Conservation (phyloP, 2,888 invertebrate species). For the Hirtodrosophila trivittata region DNA sequence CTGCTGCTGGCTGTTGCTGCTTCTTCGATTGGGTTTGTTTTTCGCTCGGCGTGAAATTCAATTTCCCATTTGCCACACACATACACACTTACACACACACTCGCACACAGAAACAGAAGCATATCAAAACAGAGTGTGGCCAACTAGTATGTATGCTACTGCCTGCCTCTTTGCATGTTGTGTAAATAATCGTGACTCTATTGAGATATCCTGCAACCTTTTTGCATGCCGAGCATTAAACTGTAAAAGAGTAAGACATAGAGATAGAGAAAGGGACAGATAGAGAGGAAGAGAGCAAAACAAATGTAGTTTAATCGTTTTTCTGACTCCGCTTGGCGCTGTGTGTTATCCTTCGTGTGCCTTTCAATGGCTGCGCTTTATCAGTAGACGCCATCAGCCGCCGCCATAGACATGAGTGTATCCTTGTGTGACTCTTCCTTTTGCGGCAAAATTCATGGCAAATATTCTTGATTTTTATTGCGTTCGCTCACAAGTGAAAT, state of each 20-base stretch:
- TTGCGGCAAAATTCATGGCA: conserved; percentile 80
- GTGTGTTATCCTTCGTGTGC: conserved; percentile 55
- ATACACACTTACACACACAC: conserved; percentile 43
- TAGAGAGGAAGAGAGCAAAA: conserved; percentile 32
- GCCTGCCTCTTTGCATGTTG: conserved; percentile 39
- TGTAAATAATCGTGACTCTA: conserved; percentile 63
- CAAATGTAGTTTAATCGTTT: conserved; percentile 82
- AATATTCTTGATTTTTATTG: conserved; percentile 83
- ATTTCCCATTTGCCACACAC: conserved; percentile 71
- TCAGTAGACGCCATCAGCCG: conserved; percentile 77
- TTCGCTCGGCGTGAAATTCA: conserved; percentile 75
- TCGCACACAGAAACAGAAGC: conserved; percentile 41
- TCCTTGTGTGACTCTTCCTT: conserved; percentile 26
- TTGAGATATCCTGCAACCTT: conserved; percentile 55
- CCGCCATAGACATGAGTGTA: conserved; percentile 39
- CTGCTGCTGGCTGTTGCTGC: conserved; percentile 3
- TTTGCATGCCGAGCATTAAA: conserved; percentile 47
- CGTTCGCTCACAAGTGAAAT: conserved; percentile 80
- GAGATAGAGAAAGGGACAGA: neutral
- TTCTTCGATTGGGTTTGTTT: conserved; percentile 66
- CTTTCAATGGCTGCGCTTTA: conserved; percentile 72
- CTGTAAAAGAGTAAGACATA: neutral
- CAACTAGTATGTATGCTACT: conserved; percentile 23
- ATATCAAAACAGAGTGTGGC: conserved; percentile 7
- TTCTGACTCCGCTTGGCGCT: conserved; percentile 35